These are phyloP conservation scores for Stenolophus ochropezus DNA, from an alignment of 2,888 invertebrate species.

Conservation along the genomic window DNA sequence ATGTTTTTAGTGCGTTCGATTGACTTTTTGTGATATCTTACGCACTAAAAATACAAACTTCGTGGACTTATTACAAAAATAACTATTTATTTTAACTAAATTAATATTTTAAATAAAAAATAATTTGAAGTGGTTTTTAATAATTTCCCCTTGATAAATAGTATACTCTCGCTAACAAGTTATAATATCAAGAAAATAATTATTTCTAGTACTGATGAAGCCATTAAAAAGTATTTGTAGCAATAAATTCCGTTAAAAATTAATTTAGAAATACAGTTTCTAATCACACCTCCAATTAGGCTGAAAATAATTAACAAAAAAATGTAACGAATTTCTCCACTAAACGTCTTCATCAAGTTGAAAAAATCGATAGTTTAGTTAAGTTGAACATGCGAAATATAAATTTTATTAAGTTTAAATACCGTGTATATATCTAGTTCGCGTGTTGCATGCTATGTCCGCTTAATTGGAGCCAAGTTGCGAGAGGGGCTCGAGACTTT, in stretches of 20 bases:
- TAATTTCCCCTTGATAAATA: background rate
- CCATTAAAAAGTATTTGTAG: conserved; percentile 5
- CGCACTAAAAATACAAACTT: no score
- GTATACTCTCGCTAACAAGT: background rate
- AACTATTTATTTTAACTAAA: no score
- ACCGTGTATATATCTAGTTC: conserved; percentile 43
- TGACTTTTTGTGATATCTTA: no score
- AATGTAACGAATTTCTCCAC: conserved; percentile 8
- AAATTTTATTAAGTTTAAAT: conserved; percentile 60
- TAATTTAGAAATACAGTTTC: conserved; percentile 26
- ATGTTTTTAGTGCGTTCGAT: no score
- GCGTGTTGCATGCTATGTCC: conserved; percentile 49
- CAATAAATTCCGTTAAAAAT: conserved; percentile 6
- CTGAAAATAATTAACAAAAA: background rate
- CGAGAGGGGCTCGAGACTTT: background rate
- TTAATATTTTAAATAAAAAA: no score
- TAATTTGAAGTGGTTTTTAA: no score
- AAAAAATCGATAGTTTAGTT: conserved; percentile 57
- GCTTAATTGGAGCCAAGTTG: conserved; percentile 40
- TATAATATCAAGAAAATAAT: background rate
- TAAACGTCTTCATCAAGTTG: conserved; percentile 42
- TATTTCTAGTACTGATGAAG: background rate
- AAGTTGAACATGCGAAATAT: conserved; percentile 57
- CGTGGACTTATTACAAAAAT: no score
- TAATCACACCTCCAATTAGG: background rate